A percentile compares a stretch with the other conserved stretches of the same genome.
phyloP scores from a whole-genome alignment of 1,140 invertebrate genomes.

The Drosophila truncata region DNA sequence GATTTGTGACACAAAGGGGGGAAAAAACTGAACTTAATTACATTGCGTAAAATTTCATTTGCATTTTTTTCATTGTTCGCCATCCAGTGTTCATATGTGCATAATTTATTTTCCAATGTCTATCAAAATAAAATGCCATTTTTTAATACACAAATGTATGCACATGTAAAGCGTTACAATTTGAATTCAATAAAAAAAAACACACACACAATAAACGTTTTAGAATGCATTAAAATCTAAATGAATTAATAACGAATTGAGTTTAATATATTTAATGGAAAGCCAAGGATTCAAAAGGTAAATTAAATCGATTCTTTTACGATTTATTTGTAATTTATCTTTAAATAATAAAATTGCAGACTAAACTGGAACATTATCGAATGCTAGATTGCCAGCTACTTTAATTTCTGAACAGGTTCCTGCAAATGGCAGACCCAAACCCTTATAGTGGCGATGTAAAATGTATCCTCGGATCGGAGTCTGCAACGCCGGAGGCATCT shows the following conservation, averaged over 20 bases:
- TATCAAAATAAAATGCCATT: not conserved
- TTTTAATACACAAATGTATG: slow-evolving; percentile 26
- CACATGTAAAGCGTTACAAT: not conserved
- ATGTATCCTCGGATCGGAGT: slow-evolving; percentile 5
- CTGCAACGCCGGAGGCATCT: slow-evolving; percentile 3
- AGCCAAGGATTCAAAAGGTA: not conserved
- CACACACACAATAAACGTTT: slow-evolving; percentile 2
- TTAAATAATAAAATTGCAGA: not conserved
- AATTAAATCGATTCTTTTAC: not conserved
- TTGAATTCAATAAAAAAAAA: not conserved
- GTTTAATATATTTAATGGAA: not conserved
- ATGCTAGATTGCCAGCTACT: not conserved
- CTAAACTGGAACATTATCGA: not conserved
- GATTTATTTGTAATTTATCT: not conserved
- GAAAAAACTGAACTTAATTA: slow-evolving; percentile 31
- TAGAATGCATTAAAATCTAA: slow-evolving; percentile 3
- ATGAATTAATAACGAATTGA: not conserved
- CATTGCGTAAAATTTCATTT: slow-evolving; percentile 37
- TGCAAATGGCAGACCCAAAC: not conserved
- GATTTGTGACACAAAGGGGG: slow-evolving; percentile 22
- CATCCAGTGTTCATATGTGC: not conserved
- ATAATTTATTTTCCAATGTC: slow-evolving; percentile 57
- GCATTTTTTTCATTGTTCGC: not conserved
- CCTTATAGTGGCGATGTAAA: not conserved
- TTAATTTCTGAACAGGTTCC: slow-evolving; percentile 1